These are phyloP conservation scores for Orchestes rusci DNA, from an alignment of 2,888 invertebrate species.

Conservation along the genomic window DNA sequence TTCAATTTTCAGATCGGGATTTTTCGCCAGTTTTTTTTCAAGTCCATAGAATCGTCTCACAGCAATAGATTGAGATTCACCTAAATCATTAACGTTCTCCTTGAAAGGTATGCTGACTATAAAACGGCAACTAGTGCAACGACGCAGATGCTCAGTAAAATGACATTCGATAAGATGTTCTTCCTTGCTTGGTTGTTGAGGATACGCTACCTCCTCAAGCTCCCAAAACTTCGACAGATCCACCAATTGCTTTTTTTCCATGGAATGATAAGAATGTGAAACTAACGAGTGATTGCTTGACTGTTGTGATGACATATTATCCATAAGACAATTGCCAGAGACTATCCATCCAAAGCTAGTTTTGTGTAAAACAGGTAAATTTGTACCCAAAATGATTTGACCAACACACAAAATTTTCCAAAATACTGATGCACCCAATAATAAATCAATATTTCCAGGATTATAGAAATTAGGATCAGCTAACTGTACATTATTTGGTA, in stretches of 20 bases:
- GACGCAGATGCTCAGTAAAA: not conserved
- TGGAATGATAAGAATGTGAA: no score
- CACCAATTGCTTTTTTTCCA: not conserved
- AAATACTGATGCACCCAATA: slow-evolving; percentile 4
- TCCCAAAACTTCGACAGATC: not conserved
- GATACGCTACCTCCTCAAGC: slow-evolving; percentile 1
- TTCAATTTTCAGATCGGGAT: slow-evolving; percentile 11
- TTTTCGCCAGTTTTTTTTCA: slow-evolving; percentile 15
- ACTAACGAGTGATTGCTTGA: no score
- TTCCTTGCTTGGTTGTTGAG: not conserved
- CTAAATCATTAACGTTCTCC: slow-evolving; percentile 7
- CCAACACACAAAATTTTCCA: slow-evolving; percentile 6
- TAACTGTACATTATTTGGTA: slow-evolving; percentile 1
- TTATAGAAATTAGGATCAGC: slow-evolving; percentile 6
- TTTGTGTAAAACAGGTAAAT: slow-evolving; percentile 1
- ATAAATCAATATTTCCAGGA: not conserved
- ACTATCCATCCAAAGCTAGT: slow-evolving; percentile 4
- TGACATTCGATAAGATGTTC: not conserved
- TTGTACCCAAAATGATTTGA: slow-evolving; percentile 2
- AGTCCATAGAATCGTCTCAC: slow-evolving; percentile 13
- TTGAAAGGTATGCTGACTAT: slow-evolving; percentile 18
- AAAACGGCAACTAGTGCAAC: slow-evolving; percentile 9
- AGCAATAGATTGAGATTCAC: slow-evolving; percentile 15
- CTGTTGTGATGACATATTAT: no score
- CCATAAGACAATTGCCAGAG: slow-evolving; percentile 3